Evolutionary conservation across 2,113 vertebrate species (phyloP), one percentile per base, ranked within the genome.

Genomic region (Raja brachyura): DNA sequence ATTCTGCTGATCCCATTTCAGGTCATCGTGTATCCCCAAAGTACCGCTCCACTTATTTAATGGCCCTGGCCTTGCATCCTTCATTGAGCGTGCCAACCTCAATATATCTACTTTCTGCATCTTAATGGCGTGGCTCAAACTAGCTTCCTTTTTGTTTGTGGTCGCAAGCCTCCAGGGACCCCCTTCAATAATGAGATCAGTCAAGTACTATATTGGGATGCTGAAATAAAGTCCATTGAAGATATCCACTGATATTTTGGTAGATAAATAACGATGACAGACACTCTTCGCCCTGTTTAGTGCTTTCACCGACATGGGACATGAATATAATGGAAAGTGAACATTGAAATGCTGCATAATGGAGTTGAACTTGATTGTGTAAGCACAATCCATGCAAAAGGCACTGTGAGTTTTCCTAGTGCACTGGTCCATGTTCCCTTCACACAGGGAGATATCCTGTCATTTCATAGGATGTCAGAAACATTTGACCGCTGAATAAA

Each of bases 61-160:
- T 92, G 39, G 90, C 70, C 25, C 7, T 14, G 39, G 68, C 68
- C 33, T 73, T 63, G 31, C 22, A 92, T 73, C 68, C 66, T 73
- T 92, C 68, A 73, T 4, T 92, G 90, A 92, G 68, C 39, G 54
- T 11, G 68, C 68, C 90, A 73, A 92, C 90, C 90, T 74, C 68
- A 92, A 92, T 92, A 54, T 11, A 28, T 92, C 66, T 92, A 11
- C 33, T 92, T 28, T 54, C 66, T 14, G 33, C 68, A 54, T 92
- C 33, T 54, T 74, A 92, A 73, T 54, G 48, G 66, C 73, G 33
- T 13, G 39, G 9, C 90, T 73, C 22, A 54, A 73, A 13, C 22
- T 20, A 54, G 6, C 33, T 73, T 20, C 48, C 8, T 28, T 92
- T 92, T 48, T 73, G 25, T 31, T 54, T 73, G 39, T 73, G 22